Evolutionary conservation across 2,797 vertebrate species (phyloP).

Genomic region (Catamblyrhynchus diadema): DNA sequence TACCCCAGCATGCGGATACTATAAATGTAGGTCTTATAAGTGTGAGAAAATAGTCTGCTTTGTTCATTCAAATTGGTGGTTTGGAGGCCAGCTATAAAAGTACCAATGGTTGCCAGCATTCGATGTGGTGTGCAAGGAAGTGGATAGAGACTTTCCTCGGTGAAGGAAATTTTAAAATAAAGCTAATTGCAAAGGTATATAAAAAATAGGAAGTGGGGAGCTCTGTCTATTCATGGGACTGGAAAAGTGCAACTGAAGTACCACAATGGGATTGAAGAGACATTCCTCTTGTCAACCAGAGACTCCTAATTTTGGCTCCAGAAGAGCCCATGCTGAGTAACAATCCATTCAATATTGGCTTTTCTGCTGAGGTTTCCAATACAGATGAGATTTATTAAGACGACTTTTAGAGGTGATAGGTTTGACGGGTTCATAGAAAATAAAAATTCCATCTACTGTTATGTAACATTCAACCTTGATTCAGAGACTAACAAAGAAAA

Average conservation of each 20-base stretch:
- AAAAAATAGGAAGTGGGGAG: neutral
- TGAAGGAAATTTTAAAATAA: neutral
- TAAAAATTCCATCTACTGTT: neutral
- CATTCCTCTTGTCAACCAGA: neutral
- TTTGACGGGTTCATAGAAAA: neutral
- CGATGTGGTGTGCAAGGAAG: neutral
- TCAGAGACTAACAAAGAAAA: neutral
- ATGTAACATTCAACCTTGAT: neutral
- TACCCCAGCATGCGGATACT: conserved; percentile 73
- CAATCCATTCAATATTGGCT: neutral
- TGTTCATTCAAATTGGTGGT: conserved; percentile 70
- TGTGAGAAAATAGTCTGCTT: conserved; percentile 70
- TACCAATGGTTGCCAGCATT: neutral
- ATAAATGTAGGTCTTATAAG: conserved; percentile 70
- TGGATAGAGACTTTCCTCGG: neutral
- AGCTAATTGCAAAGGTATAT: neutral
- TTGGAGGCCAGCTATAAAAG: conserved; percentile 52
- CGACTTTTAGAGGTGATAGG: neutral
- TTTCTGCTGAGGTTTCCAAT: neutral
- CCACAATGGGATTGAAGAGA: neutral
- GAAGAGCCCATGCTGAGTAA: neutral
- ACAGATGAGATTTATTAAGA: neutral
- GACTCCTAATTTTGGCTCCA: neutral
- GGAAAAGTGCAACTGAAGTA: neutral
- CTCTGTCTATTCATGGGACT: neutral